phyloP scores from a whole-genome alignment of 2,888 invertebrate genomes.

The Eristalis intricaria region DNA sequence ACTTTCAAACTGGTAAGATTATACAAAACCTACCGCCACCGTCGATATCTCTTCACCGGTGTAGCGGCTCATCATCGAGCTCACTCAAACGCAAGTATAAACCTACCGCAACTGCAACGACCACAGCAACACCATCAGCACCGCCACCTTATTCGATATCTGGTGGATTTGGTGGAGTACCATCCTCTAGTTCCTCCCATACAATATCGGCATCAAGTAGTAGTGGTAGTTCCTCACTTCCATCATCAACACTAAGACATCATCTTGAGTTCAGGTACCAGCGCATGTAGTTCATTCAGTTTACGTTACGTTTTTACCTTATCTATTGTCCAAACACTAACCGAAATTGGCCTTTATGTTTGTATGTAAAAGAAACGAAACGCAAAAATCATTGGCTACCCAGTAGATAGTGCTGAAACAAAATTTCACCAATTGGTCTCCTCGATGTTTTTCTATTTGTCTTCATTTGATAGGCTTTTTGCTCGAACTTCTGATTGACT shows the following conservation, averaged over 20 bases:
- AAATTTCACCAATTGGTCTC: conserved; percentile 57
- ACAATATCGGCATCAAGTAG: conserved; percentile 73
- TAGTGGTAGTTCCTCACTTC: conserved; percentile 69
- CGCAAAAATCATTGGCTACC: conserved; percentile 49
- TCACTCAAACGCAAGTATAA: conserved; percentile 79
- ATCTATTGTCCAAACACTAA: conserved; percentile 42
- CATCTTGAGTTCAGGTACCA: conserved; percentile 80
- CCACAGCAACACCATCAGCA: conserved; percentile 52
- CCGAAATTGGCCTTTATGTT: conserved; percentile 56
- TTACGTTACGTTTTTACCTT: conserved; percentile 38
- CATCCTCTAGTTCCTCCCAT: conserved; percentile 65
- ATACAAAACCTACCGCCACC: conserved; percentile 83
- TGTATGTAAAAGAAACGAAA: conserved; percentile 29
- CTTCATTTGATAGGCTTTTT: neutral
- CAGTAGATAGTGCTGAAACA: conserved; percentile 44
- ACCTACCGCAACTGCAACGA: conserved; percentile 83
- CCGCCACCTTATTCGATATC: conserved; percentile 65
- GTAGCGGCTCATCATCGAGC: conserved; percentile 83
- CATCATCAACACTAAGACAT: conserved; percentile 74
- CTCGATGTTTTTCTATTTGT: conserved; percentile 52
- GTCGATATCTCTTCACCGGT: conserved; percentile 79
- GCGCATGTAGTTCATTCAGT: conserved; percentile 73
- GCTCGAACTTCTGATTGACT: neutral
- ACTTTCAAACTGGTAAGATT: conserved; percentile 91
- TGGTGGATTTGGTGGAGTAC: conserved; percentile 61